Base-by-base conservation (phyloP, 2,888 invertebrate genomes). In the Aleiodes alternator region DNA sequence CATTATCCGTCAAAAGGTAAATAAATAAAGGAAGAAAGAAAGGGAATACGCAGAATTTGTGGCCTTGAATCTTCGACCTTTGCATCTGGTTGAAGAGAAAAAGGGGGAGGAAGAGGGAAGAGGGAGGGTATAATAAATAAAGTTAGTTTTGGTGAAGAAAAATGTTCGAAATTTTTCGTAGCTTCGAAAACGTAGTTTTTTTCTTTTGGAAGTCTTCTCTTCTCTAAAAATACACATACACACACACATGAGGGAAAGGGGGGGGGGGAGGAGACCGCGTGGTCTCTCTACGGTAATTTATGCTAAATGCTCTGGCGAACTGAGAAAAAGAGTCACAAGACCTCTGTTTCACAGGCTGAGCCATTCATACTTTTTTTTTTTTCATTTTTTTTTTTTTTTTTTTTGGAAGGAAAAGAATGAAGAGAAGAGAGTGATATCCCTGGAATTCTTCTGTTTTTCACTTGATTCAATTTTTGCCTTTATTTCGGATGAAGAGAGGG, bases 271-370 rank as follows among this genome's bases (percentile, higher is more conserved):
- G 23, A 2, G 2, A 23, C 23, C 23, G 23, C 68, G 68, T 51
- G 68, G 38, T 68, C 68, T 23, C 23, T 23, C 23, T 56, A 31
- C 77, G 74, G 43, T 84, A 85, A 85, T 84, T 84, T 84, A 83
- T 83, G 84, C 82, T 82, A 83, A 85, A 83, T 82, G 83, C 77
- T 83, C 80, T 80, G 4, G 83, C 82, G 81, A 80, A 80, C 68
- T 53, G 79, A 23, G 23, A 23, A 2, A 23, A 23, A 23, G 23
- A 81, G 80, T 80, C 79, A 81, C 81, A 79, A 80, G 80, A 81
- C 81, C 81, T 9, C 9, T 43, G 43, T 43, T 82, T 70, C 77
- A 16, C 70, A 48, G n/a, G 74, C 76, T 73, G 78, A 77, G 79
- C 80, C 79, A 81, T 81, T 81, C 81, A 81, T 81, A 79, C 77